Evolutionary conservation across 2,113 vertebrate species (phyloP).

Genomic region (Vanacampus margaritifer): DNA sequence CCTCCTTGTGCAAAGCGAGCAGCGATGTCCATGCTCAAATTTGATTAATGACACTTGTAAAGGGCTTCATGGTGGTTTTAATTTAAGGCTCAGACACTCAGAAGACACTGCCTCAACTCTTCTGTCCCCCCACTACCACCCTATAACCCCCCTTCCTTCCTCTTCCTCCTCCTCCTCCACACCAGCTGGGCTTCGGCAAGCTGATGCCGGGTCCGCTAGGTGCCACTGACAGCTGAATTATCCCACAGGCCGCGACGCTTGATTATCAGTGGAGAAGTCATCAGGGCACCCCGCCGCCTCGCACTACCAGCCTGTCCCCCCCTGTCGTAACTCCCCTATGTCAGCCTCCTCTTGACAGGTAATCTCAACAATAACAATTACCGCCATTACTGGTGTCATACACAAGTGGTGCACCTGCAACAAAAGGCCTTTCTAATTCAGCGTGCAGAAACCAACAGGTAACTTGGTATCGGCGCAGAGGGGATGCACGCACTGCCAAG

Average conservation of each 20-base stretch:
- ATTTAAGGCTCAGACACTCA: constrained; percentile 24
- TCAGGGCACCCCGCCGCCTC: constrained; percentile 82
- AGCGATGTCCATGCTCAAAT: neutral
- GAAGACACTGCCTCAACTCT: constrained; percentile 50
- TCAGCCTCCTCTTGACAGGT: constrained; percentile 98
- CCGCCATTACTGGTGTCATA: constrained; percentile 99
- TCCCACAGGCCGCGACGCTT: constrained; percentile 89
- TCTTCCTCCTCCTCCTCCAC: constrained; percentile 68
- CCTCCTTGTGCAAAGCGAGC: neutral
- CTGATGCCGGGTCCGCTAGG: constrained; percentile 79
- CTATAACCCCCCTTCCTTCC: constrained; percentile 13
- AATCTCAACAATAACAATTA: constrained; percentile 99
- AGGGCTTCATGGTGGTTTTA: constrained; percentile 35
- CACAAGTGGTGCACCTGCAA: constrained; percentile 89
- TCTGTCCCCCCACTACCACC: neutral
- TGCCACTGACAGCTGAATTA: constrained; percentile 99
- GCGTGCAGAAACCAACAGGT: constrained; percentile 82
- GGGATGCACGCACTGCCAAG: neutral
- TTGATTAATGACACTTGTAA: constrained; percentile 12
- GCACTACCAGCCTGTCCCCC: constrained; percentile 57
- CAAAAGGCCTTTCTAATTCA: constrained; percentile 94
- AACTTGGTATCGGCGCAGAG: constrained; percentile 82
- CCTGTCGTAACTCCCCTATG: constrained; percentile 76
- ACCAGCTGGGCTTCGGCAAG: constrained; percentile 89
- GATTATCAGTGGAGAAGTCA: constrained; percentile 99